phyloP scores from a whole-genome alignment of 1,140 invertebrate genomes.

The Drosophila auraria region DNA sequence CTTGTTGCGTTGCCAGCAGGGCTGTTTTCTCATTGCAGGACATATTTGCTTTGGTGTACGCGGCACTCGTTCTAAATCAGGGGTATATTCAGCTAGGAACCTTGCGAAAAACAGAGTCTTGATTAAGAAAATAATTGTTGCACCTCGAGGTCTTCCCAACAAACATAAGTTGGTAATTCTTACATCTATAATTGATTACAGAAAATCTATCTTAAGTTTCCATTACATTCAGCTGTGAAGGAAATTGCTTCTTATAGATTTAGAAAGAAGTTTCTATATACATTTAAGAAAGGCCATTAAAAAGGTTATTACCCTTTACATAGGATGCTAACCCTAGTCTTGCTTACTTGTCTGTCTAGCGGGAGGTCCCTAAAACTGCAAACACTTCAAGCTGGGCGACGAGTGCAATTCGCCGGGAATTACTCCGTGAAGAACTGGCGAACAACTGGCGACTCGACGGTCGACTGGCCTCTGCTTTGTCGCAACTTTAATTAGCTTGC shows the following conservation, averaged over 20 bases:
- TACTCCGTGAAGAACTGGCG: slow-evolving; percentile 41
- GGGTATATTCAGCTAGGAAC: neutral
- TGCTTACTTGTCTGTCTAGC: slow-evolving; percentile 23
- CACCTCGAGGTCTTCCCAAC: neutral
- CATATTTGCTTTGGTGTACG: slow-evolving; percentile 52
- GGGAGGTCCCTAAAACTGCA: slow-evolving; percentile 37
- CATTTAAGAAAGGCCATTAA: neutral
- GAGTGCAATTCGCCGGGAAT: slow-evolving; percentile 28
- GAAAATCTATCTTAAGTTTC: too few species aligned
- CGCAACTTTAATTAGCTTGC: slow-evolving; percentile 77
- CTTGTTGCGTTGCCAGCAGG: slow-evolving; percentile 60
- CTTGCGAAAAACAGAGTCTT: neutral
- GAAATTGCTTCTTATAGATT: neutral
- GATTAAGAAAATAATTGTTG: neutral
- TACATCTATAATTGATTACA: neutral
- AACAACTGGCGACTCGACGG: slow-evolving; percentile 52
- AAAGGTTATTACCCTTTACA: neutral
- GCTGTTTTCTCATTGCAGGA: slow-evolving; percentile 71
- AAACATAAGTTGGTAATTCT: neutral
- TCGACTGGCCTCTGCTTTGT: slow-evolving; percentile 46
- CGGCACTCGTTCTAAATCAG: neutral
- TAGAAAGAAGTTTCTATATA: neutral
- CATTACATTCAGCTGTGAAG: too few species aligned
- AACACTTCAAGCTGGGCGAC: slow-evolving; percentile 51
- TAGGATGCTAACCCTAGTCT: neutral